phyloP scores from a whole-genome alignment of 2,888 invertebrate genomes.

The Tiliacea citrago region DNA sequence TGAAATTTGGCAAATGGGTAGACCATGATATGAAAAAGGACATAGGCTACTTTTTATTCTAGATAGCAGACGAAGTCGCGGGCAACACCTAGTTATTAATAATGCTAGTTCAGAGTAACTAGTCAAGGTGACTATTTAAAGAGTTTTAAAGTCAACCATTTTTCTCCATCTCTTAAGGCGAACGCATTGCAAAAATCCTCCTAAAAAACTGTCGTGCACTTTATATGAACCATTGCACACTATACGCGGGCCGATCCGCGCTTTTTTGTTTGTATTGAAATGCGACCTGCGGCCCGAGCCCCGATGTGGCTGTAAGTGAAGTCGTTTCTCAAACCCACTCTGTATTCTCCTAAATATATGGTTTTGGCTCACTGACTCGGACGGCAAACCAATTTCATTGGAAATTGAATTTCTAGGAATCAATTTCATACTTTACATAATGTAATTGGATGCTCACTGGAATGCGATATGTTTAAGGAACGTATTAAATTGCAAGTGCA shows the following conservation, averaged over 20 bases:
- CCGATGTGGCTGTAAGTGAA: too few relatives aligned
- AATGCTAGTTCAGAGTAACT: too few relatives aligned
- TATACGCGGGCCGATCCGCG: background rate
- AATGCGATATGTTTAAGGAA: constrained; percentile 8
- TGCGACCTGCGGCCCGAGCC: background rate
- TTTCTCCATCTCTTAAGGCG: too few relatives aligned
- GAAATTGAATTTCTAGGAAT: constrained; percentile 33
- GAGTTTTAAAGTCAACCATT: too few relatives aligned
- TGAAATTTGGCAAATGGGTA: too few relatives aligned
- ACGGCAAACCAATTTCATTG: constrained; percentile 22
- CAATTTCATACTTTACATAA: constrained; percentile 41
- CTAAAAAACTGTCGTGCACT: background rate
- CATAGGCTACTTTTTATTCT: too few relatives aligned
- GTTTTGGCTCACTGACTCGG: constrained; percentile 9
- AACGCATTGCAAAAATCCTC: too few relatives aligned
- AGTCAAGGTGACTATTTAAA: too few relatives aligned
- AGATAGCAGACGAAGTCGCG: too few relatives aligned
- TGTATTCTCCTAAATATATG: background rate
- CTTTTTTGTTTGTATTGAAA: background rate
- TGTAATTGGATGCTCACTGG: constrained; percentile 22
- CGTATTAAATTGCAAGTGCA: background rate
- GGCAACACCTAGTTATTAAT: too few relatives aligned
- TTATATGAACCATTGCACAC: background rate
- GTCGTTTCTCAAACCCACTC: background rate
- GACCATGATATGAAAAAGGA: too few relatives aligned